A percentile compares a stretch with the other conserved stretches of the same genome.
phyloP scores from a whole-genome alignment of 2,797 vertebrate species.

The Hybognathus amarus region DNA sequence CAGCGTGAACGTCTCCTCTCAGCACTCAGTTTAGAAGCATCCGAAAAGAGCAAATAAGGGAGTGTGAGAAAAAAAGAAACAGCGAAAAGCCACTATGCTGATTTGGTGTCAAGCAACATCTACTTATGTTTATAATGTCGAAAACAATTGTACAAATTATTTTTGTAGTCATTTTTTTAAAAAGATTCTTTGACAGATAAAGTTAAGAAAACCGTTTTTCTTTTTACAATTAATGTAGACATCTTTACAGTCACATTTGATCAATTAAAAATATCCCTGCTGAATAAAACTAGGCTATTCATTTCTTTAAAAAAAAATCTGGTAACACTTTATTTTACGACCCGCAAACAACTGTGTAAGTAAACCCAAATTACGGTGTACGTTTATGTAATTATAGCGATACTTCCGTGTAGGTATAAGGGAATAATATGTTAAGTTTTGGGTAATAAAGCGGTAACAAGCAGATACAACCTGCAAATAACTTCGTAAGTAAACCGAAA shows the following conservation, averaged over 20 bases:
- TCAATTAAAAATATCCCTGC: neutral
- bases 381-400: no score
- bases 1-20: slow-evolving; percentile 59
- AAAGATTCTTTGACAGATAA: neutral
- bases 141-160: neutral
- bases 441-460: no score
- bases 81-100: neutral
- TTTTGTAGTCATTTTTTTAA: neutral
- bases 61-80: slow-evolving; percentile 33
- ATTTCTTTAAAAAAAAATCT: no score
- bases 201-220: neutral
- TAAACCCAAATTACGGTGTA: no score
- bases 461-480: no score
- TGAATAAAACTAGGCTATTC: neutral
- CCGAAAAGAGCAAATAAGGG: slow-evolving; percentile 35
- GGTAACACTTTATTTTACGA: no score
- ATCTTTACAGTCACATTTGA: neutral
- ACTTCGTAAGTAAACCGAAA: no score
- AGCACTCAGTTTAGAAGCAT: slow-evolving; percentile 48
- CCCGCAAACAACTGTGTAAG: no score
- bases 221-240: neutral
- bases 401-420: no score
- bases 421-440: no score
- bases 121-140: neutral
- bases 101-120: neutral